Percentiles rank a stretch among this genome's conserved stretches.
Evolutionary conservation across 2,797 vertebrate species (phyloP).

Genomic region (Miichthys miiuy): DNA sequence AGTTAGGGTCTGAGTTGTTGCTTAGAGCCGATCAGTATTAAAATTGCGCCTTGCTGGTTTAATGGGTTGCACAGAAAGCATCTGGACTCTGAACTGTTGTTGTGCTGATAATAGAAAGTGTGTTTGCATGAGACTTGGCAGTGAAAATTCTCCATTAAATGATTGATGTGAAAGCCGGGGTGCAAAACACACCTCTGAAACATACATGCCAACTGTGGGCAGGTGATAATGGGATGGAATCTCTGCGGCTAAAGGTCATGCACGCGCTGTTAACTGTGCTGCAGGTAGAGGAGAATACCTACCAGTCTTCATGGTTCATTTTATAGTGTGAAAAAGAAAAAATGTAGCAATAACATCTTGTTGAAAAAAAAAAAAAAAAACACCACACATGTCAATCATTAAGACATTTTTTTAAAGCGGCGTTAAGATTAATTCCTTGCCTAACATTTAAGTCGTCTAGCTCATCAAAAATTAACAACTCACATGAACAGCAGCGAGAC

Average conservation of each 20-base stretch:
- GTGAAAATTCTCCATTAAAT: constrained; percentile 43
- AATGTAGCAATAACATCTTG: not conserved
- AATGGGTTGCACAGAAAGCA: not conserved
- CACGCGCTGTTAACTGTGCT: constrained; percentile 17
- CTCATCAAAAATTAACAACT: not conserved
- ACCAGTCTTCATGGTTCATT: not conserved
- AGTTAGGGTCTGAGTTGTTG: not conserved
- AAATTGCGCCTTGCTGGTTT: constrained; percentile 11
- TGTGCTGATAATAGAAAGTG: constrained; percentile 50
- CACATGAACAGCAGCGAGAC: not conserved
- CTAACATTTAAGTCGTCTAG: not conserved
- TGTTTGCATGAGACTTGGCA: constrained; percentile 51
- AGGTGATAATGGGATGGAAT: constrained; percentile 72
- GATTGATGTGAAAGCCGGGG: constrained; percentile 50
- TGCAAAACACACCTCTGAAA: constrained; percentile 61
- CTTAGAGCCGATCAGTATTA: constrained; percentile 14
- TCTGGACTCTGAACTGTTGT: constrained; percentile 41
- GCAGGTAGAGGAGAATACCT: constrained; percentile 6
- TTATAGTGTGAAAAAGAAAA: not conserved
- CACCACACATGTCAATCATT: not conserved
- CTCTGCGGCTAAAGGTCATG: constrained; percentile 55
- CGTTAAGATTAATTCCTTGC: not conserved
- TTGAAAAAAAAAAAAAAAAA: too few species aligned
- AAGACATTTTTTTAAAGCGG: not conserved
- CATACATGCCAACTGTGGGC: constrained; percentile 47